A percentile compares a stretch with the other conserved stretches of the same genome.
phyloP scores from a whole-genome alignment of 2,113 vertebrate species.

The Gymnogyps californianus region DNA sequence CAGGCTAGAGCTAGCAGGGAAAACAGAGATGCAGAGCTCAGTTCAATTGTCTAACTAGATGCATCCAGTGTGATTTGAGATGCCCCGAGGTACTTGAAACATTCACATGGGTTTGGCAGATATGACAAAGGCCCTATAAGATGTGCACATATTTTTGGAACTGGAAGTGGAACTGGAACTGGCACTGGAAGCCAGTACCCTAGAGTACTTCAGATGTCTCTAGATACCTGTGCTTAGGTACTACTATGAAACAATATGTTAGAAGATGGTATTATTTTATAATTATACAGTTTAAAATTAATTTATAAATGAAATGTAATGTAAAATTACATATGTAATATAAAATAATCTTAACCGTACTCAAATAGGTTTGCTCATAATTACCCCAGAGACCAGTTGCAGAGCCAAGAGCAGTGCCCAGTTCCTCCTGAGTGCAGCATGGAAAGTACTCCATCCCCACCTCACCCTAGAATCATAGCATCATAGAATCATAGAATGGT shows the following conservation, averaged over 20 bases:
- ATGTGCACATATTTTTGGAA: neutral
- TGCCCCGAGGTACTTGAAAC: neutral
- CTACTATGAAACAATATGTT: neutral
- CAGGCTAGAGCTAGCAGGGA: neutral
- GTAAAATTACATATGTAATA: neutral
- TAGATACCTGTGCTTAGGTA: neutral
- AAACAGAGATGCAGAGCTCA: neutral
- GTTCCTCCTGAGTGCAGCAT: neutral
- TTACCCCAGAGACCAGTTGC: neutral
- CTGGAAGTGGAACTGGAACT: neutral
- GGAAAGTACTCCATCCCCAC: neutral
- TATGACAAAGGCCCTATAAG: neutral
- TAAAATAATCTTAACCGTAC: neutral
- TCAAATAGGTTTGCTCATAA: rapidly evolving
- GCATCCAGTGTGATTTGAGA: neutral
- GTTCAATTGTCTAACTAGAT: neutral
- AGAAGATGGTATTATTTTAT: neutral
- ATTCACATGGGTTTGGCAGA: neutral
- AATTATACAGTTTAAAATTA: neutral
- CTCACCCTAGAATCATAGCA: neutral
- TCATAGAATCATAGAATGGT: too few relatives aligned
- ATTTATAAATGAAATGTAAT: neutral
- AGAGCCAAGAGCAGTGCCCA: neutral
- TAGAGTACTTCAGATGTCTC: neutral
- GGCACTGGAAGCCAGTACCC: neutral